Conservation (phyloP, 2,888 invertebrate species). For the Calliphora vomitoria region DNA sequence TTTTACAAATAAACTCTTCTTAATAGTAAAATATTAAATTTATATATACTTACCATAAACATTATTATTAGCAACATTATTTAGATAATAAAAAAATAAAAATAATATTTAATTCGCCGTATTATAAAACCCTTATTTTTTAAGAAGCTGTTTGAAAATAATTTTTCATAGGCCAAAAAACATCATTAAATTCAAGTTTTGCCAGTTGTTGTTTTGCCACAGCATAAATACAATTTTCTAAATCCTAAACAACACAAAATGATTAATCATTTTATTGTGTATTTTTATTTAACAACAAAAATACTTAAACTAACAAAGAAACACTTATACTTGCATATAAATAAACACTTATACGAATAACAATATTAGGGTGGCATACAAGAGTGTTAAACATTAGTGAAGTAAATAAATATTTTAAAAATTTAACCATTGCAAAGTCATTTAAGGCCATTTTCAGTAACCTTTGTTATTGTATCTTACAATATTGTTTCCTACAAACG, state of each 20-base stretch:
- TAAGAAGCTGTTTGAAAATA: conserved; percentile 14
- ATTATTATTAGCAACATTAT: conserved; percentile 21
- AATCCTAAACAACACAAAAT: conserved; percentile 47
- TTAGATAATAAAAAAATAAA: neutral
- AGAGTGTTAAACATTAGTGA: too few relatives aligned
- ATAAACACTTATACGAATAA: too few relatives aligned
- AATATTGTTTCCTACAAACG: too few relatives aligned
- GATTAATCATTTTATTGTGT: conserved; percentile 53
- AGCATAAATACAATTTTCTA: conserved; percentile 50
- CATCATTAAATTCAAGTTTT: conserved; percentile 29
- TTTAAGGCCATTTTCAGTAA: too few relatives aligned
- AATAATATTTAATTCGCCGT: neutral
- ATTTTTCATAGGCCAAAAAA: conserved; percentile 17
- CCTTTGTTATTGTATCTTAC: too few relatives aligned
- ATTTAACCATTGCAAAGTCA: too few relatives aligned
- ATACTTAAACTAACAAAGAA: neutral
- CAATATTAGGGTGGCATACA: too few relatives aligned
- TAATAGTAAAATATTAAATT: neutral
- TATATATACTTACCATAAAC: neutral
- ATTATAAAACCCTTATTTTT: neutral
- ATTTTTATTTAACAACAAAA: neutral
- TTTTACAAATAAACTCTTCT: conserved; percentile 9
- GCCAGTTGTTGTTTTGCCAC: neutral
- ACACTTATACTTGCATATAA: neutral
- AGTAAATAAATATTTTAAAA: too few relatives aligned